A percentile compares a stretch with the other conserved stretches of the same genome.
Conservation (phyloP, 2,797 vertebrate species). For the Taenioides sp. region DNA sequence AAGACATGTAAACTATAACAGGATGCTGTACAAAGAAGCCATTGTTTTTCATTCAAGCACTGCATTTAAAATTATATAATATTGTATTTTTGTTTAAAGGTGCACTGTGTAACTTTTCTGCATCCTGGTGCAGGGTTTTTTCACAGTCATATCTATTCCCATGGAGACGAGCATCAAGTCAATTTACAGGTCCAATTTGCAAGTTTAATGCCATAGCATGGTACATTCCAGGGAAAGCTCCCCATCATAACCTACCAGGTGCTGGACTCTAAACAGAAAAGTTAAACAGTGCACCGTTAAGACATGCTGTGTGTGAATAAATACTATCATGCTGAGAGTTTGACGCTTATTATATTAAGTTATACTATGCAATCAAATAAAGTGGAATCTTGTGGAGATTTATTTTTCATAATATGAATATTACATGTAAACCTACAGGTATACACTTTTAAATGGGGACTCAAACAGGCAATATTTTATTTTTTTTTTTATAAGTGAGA, state of each 20-base stretch:
- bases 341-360: conserved; percentile 42
- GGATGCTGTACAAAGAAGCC: conserved; percentile 36
- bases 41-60: conserved; percentile 25
- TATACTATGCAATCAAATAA: conserved; percentile 5
- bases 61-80: conserved; percentile 19
- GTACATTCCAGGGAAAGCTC: no score
- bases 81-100: conserved; percentile 24
- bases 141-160: no score
- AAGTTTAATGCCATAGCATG: no score
- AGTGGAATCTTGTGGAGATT: neutral
- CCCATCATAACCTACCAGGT: no score
- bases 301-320: conserved; percentile 48
- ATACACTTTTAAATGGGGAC: neutral
- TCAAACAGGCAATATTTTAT: neutral
- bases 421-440: neutral
- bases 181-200: no score
- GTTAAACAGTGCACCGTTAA: neutral
- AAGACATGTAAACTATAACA: conserved; percentile 25
- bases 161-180: neutral
- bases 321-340: conserved; percentile 48
- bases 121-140: no score
- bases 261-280: no score
- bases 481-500: neutral
- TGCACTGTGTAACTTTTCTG: no score
- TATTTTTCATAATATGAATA: neutral